These are phyloP conservation scores for Passer domesticus DNA, from an alignment of 2,113 vertebrate genomes.

Conservation along the genomic window DNA sequence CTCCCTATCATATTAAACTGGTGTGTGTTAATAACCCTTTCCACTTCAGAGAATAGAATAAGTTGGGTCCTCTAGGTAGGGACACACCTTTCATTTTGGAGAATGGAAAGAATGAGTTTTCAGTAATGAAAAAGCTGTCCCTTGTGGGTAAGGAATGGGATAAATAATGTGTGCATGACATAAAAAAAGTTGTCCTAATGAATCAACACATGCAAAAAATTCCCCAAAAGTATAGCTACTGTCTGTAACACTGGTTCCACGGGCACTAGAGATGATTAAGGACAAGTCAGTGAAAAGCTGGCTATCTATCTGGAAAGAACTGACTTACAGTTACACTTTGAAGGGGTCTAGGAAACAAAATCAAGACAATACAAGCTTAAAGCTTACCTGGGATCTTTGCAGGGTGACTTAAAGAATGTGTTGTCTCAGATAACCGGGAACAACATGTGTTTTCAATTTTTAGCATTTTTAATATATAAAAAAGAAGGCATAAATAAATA, in stretches of 20 bases:
- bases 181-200: background rate
- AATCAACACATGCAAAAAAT: background rate
- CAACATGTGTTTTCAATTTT: background rate
- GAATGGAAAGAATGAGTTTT: background rate
- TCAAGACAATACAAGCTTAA: background rate
- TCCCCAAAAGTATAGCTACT: background rate
- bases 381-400: background rate
- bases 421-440: background rate
- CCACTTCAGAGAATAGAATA: constrained; percentile 58
- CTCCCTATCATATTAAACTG: background rate
- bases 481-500: background rate
- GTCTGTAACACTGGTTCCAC: background rate
- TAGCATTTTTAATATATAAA: background rate
- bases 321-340: background rate
- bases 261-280: background rate
- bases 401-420: background rate
- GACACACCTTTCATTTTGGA: background rate
- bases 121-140: background rate
- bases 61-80: constrained; percentile 50
- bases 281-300: background rate
- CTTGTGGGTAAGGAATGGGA: background rate
- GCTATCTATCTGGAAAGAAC: background rate
- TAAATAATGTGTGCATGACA: background rate
- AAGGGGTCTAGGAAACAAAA: background rate
- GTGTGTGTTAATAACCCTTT: background rate